phyloP scores from a whole-genome alignment of 1,140 invertebrate species.

The Leucophenga varia region DNA sequence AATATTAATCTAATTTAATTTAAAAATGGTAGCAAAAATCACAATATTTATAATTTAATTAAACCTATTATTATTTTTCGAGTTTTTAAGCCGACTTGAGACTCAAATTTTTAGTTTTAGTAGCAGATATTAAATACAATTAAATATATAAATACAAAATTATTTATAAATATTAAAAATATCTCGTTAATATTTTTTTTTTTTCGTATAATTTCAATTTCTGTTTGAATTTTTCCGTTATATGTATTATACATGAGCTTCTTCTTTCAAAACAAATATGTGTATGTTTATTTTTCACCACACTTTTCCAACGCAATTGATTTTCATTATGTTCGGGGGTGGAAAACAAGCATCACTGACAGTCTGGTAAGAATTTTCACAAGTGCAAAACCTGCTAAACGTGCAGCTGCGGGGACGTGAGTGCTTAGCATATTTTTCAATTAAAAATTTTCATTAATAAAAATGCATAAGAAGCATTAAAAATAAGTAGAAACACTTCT shows the following conservation, averaged over 20 bases:
- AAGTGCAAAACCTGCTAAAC: slow-evolving; percentile 5
- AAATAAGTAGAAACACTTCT: neutral
- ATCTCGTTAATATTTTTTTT: neutral
- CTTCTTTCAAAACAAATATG: neutral
- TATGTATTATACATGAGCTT: neutral
- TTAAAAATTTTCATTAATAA: neutral
- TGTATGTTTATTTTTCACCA: slow-evolving; percentile 1
- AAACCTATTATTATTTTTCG: no score
- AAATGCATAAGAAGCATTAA: neutral
- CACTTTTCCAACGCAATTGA: slow-evolving; percentile 1
- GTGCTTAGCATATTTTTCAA: no score
- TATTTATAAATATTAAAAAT: neutral
- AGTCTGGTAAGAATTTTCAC: slow-evolving; percentile 3
- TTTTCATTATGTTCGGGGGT: slow-evolving; percentile 8
- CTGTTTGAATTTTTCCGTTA: neutral
- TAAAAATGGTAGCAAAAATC: no score
- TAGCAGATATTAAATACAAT: no score
- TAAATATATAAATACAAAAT: neutral
- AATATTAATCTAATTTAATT: no score
- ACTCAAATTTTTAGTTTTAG: no score
- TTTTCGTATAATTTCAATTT: neutral
- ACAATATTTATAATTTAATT: no score
- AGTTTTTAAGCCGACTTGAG: no score
- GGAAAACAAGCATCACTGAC: slow-evolving; percentile 2
- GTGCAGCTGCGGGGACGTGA: no score